These are phyloP conservation scores for Rhagonycha lutea DNA, from an alignment of 2,888 invertebrate species.

Conservation along the genomic window DNA sequence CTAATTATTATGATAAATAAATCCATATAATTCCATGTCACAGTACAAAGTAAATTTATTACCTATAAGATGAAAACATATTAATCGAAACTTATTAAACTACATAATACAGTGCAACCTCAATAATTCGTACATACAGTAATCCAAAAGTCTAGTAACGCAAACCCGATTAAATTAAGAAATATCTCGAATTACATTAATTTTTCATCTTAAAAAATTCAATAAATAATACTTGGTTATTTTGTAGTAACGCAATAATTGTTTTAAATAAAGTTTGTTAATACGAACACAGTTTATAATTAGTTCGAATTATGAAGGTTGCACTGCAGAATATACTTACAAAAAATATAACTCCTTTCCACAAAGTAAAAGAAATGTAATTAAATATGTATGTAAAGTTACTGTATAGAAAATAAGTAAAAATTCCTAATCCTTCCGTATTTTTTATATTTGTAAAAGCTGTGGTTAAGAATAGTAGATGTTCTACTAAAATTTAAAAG, in stretches of 20 bases:
- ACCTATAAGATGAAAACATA: conserved; percentile 36
- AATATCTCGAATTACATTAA: no score
- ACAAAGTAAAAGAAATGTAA: not conserved
- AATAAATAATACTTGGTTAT: no score
- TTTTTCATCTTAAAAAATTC: no score
- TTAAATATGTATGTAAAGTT: not conserved
- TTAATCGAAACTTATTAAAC: not conserved
- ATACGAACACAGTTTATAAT: no score
- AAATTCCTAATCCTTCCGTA: not conserved
- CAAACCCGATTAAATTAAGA: no score
- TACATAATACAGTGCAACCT: not conserved
- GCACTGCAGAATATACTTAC: not conserved
- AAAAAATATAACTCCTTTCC: conserved; percentile 4
- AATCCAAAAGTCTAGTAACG: not conserved
- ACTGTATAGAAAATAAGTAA: not conserved
- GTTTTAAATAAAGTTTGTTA: no score
- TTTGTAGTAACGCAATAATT: no score
- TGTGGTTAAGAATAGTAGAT: conserved; percentile 4
- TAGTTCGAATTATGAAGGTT: no score
- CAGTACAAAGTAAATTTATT: conserved; percentile 38
- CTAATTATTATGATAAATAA: conserved; percentile 48
- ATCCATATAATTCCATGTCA: conserved; percentile 47
- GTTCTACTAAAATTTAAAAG: conserved; percentile 18
- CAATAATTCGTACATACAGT: not conserved
- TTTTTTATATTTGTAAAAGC: conserved; percentile 3